These are phyloP conservation scores for Dromiciops gliroides DNA, from an alignment of 2,113 vertebrate genomes.

Conservation along the genomic window DNA sequence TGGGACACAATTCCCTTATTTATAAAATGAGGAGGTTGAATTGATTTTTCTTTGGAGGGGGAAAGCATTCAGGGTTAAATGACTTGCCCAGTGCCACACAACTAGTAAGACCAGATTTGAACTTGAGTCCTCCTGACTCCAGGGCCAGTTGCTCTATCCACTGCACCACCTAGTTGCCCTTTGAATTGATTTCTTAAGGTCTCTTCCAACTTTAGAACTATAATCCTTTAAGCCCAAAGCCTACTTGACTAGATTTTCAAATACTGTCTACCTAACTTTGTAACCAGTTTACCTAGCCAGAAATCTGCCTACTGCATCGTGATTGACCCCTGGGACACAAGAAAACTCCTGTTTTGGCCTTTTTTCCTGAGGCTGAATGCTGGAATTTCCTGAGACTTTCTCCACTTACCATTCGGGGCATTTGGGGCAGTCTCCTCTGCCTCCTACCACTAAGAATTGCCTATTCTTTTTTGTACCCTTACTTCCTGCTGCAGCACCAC, in stretches of 20 bases:
- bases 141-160: too few species aligned
- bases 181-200: neutral
- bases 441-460: neutral
- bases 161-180: too few species aligned
- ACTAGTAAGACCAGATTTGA: too few species aligned
- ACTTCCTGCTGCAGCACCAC: neutral
- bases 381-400: neutral
- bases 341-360: neutral
- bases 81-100: too few species aligned
- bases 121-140: too few species aligned
- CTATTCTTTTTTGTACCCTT: neutral
- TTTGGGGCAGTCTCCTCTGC: neutral
- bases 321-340: neutral
- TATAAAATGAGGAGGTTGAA: neutral
- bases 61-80: too few species aligned
- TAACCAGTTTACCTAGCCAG: neutral
- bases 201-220: neutral
- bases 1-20: neutral
- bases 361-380: neutral
- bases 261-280: neutral
- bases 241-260: neutral
- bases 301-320: neutral
- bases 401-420: neutral
- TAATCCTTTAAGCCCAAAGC: neutral
- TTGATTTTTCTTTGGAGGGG: neutral